Evolutionary conservation across 2,113 vertebrate species (phyloP), one percentile per base, ranked within the genome.

Genomic region (Craseonycteris thonglongyai): DNA sequence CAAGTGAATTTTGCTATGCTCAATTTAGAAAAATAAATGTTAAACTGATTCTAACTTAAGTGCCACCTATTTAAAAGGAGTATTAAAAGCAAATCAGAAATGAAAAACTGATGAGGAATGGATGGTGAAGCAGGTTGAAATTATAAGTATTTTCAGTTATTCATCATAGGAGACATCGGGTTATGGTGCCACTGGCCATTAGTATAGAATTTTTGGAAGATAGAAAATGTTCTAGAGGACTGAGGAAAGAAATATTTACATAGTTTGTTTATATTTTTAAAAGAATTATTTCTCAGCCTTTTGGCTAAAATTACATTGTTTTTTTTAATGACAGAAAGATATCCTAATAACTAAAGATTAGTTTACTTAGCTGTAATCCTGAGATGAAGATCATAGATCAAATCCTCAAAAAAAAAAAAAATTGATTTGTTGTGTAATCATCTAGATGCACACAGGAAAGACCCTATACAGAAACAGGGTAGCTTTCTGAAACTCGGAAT

Each of bases 401-500:
- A 79, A 84, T 93, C 33, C 47, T 75, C 7, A 51, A 35, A 91
- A n/a, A n/a, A n/a, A n/a, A n/a, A n/a, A n/a, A n/a, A 80, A 63
- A 22, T 35, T 42, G 12, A 5, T 69, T 45, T 47, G 22, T 18
- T 13, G 19, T 72, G 7, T 47, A 87, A 56, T 71, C 30, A 40
- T 89, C 74, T 75, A 66, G 89, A 84, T 65, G 75, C 80, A 7
- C 81, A 22, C 18, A 45, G n/a, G 38, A 54, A 45, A 30, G 38
- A 54, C 66, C 54, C 65, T 82, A 15, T 28, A 68, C 30, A 93
- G 83, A 22, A 90, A 42, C 4, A 47, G 11, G 33, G 38, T 90
- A 69, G 38, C n/a, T 96, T 89, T 93, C 85, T 86, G 83, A 93
- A 96, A 78, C 63, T 82, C 65, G 81, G 69, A 75, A 45, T 91